A percentile compares a stretch with the other conserved stretches of the same genome.
Evolutionary conservation across 2,797 vertebrate genomes (phyloP).

Genomic region (Gephyroberyx darwinii): DNA sequence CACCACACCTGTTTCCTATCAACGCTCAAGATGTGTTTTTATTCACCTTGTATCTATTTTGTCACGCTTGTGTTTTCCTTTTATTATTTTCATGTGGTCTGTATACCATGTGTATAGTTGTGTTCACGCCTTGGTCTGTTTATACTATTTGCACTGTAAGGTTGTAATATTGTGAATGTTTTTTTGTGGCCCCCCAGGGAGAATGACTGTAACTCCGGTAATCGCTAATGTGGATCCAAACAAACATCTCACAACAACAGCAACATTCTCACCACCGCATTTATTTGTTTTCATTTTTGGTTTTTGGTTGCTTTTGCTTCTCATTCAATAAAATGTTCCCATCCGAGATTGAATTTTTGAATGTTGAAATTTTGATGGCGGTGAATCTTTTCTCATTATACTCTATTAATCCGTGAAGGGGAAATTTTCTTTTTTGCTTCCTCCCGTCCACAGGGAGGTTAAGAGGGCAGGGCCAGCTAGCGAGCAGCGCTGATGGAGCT

Average conservation of each 20-base stretch:
- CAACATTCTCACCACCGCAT: conserved; percentile 7
- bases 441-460: neutral
- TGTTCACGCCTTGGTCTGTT: conserved; percentile 8
- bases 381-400: neutral
- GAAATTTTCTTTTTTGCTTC: neutral
- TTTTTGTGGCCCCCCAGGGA: conserved; percentile 21
- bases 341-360: conserved; percentile 35
- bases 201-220: conserved; percentile 7
- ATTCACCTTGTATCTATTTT: neutral
- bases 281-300: conserved; percentile 44
- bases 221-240: conserved; percentile 40
- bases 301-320: conserved; percentile 42
- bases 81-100: conserved; percentile 10
- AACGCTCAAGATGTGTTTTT: neutral
- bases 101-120: conserved; percentile 10
- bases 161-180: conserved; percentile 24
- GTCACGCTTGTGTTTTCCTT: neutral
- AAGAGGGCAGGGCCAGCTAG: conserved; percentile 1
- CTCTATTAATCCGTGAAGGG: neutral
- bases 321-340: conserved; percentile 29
- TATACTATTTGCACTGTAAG: conserved; percentile 20
- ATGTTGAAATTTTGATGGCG: conserved; percentile 4
- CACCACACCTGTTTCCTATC: conserved; percentile 49
- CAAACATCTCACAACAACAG: conserved; percentile 47
- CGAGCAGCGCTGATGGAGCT: neutral